Percentiles rank a stretch among this genome's conserved stretches.
These are phyloP conservation scores for Caracal caracal DNA, from an alignment of 2,113 vertebrate genomes.

Conservation along the genomic window DNA sequence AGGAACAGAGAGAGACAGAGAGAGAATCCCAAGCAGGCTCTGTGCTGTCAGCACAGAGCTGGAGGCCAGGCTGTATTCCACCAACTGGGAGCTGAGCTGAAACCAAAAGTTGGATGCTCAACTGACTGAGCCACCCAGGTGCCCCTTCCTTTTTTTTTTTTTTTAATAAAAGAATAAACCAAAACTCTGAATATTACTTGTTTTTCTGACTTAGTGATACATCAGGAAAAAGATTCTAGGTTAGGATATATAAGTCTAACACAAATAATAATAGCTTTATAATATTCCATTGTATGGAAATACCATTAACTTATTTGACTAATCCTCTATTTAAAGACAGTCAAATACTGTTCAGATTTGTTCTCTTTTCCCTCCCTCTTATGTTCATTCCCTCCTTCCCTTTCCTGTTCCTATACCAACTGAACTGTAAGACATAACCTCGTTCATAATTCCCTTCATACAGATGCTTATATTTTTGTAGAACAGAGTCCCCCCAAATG, in stretches of 20 bases:
- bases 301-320: neutral
- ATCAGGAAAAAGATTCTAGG: neutral
- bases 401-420: neutral
- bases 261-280: conserved; percentile 19
- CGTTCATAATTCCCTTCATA: neutral
- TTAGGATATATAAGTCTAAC: conserved; percentile 36
- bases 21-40: no score
- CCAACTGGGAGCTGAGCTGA: no score
- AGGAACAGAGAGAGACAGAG: no score
- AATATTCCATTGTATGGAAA: neutral
- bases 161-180: neutral
- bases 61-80: no score
- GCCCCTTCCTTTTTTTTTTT: neutral
- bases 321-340: neutral
- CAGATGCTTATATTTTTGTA: neutral
- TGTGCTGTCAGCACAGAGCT: no score
- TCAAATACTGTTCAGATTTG: neutral
- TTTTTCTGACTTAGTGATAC: conserved; percentile 37
- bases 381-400: neutral
- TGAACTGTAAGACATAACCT: neutral
- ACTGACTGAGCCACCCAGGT: no score
- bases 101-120: no score
- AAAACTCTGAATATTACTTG: neutral
- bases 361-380: neutral
- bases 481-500: neutral